phyloP scores from a whole-genome alignment of 2,113 vertebrate genomes.

The Pagrus major region DNA sequence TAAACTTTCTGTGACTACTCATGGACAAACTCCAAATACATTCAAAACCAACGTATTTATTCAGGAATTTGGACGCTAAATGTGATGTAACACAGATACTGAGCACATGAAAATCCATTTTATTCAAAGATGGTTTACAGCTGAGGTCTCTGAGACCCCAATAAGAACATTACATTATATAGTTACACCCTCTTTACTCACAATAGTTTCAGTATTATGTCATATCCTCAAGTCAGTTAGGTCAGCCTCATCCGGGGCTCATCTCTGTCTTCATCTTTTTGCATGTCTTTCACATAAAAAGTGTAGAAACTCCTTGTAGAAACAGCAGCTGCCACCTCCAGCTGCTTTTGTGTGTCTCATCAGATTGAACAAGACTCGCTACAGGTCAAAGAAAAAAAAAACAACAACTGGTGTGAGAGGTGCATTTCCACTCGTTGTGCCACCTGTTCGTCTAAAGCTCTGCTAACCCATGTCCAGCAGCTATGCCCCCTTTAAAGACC shows the following conservation, averaged over 20 bases:
- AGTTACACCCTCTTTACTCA: neutral
- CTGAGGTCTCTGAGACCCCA: neutral
- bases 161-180: neutral
- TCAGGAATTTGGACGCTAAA: neutral
- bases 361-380: neutral
- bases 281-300: neutral
- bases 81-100: neutral
- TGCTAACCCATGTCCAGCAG: slow-evolving; percentile 22
- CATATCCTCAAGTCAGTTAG: neutral
- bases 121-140: neutral
- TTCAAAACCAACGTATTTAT: neutral
- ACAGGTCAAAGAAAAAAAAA: slow-evolving; percentile 18
- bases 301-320: neutral
- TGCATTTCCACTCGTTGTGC: slow-evolving; percentile 6
- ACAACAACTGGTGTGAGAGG: slow-evolving; percentile 35
- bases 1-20: neutral
- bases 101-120: neutral
- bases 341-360: slow-evolving; percentile 13
- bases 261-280: neutral
- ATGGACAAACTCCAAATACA: neutral
- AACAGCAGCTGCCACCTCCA: slow-evolving; percentile 31
- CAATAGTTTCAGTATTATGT: neutral
- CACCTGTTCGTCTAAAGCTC: slow-evolving; percentile 39
- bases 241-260: neutral
- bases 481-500: slow-evolving; percentile 34